A percentile compares a stretch with the other conserved stretches of the same genome.
Evolutionary conservation across 2,888 invertebrate genomes (phyloP).

Genomic region (Amaurobius ferox): DNA sequence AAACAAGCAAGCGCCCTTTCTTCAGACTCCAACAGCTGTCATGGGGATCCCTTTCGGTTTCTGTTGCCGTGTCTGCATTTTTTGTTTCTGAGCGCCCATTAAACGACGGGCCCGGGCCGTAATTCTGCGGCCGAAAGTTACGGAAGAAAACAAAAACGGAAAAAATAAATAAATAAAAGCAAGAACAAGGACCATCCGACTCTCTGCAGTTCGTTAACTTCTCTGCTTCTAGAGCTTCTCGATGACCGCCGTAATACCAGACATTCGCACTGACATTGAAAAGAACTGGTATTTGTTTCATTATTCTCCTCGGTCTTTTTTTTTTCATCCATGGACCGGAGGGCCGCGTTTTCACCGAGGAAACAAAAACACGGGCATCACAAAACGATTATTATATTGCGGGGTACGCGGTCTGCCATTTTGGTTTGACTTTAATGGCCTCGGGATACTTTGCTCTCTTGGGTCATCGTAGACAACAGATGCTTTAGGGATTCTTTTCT

Average conservation of each 20-base stretch:
- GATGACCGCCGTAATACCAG: constrained; percentile 21
- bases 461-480: constrained; percentile 59
- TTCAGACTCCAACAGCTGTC: constrained; percentile 47
- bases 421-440: constrained; percentile 56
- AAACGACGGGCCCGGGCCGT: background rate
- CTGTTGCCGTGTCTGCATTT: constrained; percentile 24
- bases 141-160: background rate
- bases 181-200: constrained; percentile 13
- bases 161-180: constrained; percentile 3
- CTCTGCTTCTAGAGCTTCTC: background rate
- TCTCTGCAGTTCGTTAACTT: constrained; percentile 47
- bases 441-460: constrained; percentile 19
- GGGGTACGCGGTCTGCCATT: constrained; percentile 48
- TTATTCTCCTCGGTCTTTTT: constrained; percentile 31
- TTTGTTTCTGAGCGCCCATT: constrained; percentile 38
- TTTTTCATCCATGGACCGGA: background rate
- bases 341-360: constrained; percentile 20
- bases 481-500: constrained; percentile 30
- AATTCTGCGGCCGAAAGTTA: background rate
- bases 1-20: background rate
- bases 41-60: constrained; percentile 31
- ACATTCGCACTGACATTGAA: constrained; percentile 22
- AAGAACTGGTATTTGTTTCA: constrained; percentile 59
- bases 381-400: constrained; percentile 67
- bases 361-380: constrained; percentile 63